Conservation (phyloP, 1,140 invertebrate species). For the Asobara japonica region DNA sequence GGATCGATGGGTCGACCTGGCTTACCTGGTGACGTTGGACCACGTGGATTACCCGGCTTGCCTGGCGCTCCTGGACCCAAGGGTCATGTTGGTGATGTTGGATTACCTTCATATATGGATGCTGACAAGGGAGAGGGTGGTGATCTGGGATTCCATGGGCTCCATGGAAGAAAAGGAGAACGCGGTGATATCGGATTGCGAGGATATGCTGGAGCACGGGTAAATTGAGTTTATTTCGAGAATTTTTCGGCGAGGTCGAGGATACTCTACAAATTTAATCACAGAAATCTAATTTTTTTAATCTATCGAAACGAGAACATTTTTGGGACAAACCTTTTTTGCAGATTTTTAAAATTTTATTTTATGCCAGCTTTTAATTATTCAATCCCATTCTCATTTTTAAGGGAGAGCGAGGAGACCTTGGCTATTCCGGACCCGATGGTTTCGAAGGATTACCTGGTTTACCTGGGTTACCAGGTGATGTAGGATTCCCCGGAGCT, state of each 20-base stretch:
- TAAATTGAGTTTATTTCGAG: slow-evolving; percentile 41
- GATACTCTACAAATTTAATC: no score
- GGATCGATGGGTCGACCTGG: slow-evolving; percentile 68
- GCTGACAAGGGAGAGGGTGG: slow-evolving; percentile 73
- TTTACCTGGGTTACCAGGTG: slow-evolving; percentile 70
- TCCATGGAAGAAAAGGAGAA: slow-evolving; percentile 66
- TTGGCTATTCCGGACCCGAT: slow-evolving; percentile 63
- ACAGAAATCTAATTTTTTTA: no score
- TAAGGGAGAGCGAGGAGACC: slow-evolving; percentile 70
- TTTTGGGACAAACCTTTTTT: no score
- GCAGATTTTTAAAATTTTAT: no score
- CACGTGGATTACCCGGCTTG: slow-evolving; percentile 49
- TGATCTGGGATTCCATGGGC: slow-evolving; percentile 67
- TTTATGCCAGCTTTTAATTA: no score
- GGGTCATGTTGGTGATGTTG: slow-evolving; percentile 73
- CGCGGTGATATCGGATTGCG: slow-evolving; percentile 63
- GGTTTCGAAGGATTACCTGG: slow-evolving; percentile 72
- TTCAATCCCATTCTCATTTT: slow-evolving; percentile 9
- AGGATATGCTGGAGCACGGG: slow-evolving; percentile 68
- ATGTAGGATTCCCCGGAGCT: slow-evolving; percentile 73
- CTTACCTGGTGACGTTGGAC: slow-evolving; percentile 55
- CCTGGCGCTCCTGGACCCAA: slow-evolving; percentile 69
- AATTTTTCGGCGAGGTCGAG: background rate
- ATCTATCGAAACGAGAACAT: no score
- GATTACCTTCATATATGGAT: slow-evolving; percentile 67